Percentiles rank a stretch among this genome's conserved stretches.
Conservation (phyloP, 2,888 invertebrate species). For the Lasioglossum marginatum region DNA sequence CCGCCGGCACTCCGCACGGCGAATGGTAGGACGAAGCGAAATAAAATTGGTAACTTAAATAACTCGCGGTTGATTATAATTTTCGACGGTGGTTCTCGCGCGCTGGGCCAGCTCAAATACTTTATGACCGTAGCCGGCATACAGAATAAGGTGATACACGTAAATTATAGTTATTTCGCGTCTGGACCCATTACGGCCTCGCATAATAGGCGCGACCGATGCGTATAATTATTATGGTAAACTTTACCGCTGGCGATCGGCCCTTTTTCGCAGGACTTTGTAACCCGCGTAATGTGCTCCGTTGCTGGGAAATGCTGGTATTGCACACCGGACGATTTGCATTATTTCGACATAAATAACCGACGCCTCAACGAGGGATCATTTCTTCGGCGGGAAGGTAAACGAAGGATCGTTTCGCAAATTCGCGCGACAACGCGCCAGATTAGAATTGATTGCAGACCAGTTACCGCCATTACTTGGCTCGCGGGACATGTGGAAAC, state of each 20-base stretch:
- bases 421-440: slow-evolving; percentile 20
- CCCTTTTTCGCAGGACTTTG: background rate
- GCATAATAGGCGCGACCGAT: slow-evolving; percentile 55
- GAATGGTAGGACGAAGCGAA: slow-evolving; percentile 37
- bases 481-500: background rate
- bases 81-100: slow-evolving; percentile 43
- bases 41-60: slow-evolving; percentile 59
- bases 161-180: slow-evolving; percentile 62
- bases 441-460: slow-evolving; percentile 39
- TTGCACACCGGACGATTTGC: slow-evolving; percentile 18
- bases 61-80: slow-evolving; percentile 62
- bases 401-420: slow-evolving; percentile 29
- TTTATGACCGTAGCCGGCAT: slow-evolving; percentile 55
- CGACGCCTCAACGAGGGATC: slow-evolving; percentile 2
- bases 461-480: background rate
- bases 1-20: slow-evolving; percentile 10
- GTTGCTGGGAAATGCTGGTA: slow-evolving; percentile 5
- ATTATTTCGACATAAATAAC: slow-evolving; percentile 34
- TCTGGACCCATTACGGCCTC: slow-evolving; percentile 49
- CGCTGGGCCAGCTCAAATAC: slow-evolving; percentile 48
- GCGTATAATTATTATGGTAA: slow-evolving; percentile 56
- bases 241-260: slow-evolving; percentile 44
- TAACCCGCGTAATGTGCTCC: background rate
- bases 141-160: slow-evolving; percentile 60
- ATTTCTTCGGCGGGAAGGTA: slow-evolving; percentile 2